phyloP scores from a whole-genome alignment of 2,888 invertebrate genomes.

The Phengaris alcon region DNA sequence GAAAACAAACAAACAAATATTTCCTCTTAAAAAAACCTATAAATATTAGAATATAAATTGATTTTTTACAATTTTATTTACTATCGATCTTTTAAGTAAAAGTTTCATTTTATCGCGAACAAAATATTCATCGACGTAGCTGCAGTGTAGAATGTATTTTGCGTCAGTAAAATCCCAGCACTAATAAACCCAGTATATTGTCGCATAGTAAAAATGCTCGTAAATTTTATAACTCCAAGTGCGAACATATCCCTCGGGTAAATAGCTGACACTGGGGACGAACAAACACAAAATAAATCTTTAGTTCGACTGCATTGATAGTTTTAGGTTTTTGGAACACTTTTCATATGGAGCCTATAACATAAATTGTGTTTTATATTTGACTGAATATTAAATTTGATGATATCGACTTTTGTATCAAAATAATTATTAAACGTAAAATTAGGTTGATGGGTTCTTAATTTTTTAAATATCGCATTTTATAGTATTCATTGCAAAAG shows the following conservation, averaged over 20 bases:
- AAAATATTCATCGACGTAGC: not conserved
- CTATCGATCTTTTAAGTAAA: too few species aligned
- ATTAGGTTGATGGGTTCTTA: too few species aligned
- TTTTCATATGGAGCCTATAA: not conserved
- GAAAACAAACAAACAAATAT: too few species aligned
- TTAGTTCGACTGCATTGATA: not conserved
- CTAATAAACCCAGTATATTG: slow-evolving; percentile 23
- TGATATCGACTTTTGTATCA: too few species aligned
- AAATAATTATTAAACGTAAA: too few species aligned
- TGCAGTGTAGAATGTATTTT: not conserved
- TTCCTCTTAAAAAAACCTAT: too few species aligned
- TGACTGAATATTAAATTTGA: too few species aligned
- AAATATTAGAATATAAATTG: too few species aligned
- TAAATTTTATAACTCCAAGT: slow-evolving; percentile 37
- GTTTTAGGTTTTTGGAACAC: not conserved
- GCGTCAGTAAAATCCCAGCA: not conserved
- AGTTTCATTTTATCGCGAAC: not conserved
- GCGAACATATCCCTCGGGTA: slow-evolving; percentile 37
- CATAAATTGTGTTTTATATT: not conserved
- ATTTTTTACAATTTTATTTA: too few species aligned
- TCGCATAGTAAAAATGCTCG: slow-evolving; percentile 33
- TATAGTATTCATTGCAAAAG: too few species aligned
- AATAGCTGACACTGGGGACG: slow-evolving; percentile 4
- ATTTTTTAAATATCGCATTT: too few species aligned
- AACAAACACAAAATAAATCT: slow-evolving; percentile 5